Percentiles rank a stretch among this genome's conserved stretches.
Conservation (phyloP, 2,888 invertebrate species). For the Tetranychus piercei region DNA sequence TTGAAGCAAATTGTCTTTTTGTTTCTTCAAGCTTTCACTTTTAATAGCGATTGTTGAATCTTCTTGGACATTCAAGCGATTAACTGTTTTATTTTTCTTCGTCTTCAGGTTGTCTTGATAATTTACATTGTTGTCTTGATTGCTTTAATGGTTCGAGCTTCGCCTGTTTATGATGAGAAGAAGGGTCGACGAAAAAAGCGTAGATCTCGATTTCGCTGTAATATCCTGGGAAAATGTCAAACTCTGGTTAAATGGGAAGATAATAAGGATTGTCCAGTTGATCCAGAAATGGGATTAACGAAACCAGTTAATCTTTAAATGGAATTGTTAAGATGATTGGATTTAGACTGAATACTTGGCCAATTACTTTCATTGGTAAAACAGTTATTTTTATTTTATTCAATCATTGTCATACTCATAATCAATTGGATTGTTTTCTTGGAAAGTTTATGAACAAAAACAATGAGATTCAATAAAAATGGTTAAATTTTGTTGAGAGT, state of each 20-base stretch:
- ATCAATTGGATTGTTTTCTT: too few relatives aligned
- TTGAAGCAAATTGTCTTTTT: too few relatives aligned
- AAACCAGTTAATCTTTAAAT: not conserved
- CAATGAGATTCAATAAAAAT: too few relatives aligned
- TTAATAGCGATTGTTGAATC: not conserved
- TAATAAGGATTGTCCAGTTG: not conserved
- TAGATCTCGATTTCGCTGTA: not conserved
- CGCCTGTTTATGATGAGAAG: not conserved
- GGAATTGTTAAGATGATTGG: too few relatives aligned
- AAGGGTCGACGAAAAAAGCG: not conserved
- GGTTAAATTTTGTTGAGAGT: too few relatives aligned
- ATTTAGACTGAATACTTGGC: too few relatives aligned
- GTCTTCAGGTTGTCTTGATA: not conserved
- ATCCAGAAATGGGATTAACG: not conserved
- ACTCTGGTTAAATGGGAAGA: conserved; percentile 8
- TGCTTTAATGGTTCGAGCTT: conserved; percentile 7
- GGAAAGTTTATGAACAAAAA: too few relatives aligned
- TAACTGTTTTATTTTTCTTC: not conserved
- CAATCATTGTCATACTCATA: too few relatives aligned
- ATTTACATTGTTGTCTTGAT: not conserved
- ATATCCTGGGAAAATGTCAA: not conserved
- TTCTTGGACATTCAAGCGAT: not conserved
- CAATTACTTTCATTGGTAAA: too few relatives aligned
- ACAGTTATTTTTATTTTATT: too few relatives aligned
- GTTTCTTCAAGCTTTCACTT: too few relatives aligned